These are phyloP conservation scores for Tetanocera ferruginea DNA, from an alignment of 2,888 invertebrate genomes.

Conservation along the genomic window DNA sequence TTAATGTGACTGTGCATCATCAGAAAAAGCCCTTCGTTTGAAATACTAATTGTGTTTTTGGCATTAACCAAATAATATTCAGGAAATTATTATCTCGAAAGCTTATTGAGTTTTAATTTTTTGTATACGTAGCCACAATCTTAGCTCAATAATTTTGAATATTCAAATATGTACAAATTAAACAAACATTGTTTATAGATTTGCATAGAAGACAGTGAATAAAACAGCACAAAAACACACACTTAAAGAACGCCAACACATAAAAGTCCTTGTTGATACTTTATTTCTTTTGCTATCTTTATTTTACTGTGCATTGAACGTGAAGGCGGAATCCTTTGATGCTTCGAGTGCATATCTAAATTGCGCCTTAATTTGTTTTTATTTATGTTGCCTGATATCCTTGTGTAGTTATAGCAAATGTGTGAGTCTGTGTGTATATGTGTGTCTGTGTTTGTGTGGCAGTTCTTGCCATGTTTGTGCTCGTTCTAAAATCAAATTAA, in stretches of 20 bases:
- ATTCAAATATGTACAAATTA: constrained; percentile 14
- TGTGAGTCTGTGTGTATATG: not conserved
- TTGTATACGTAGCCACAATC: not conserved
- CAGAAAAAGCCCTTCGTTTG: no score
- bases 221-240: not conserved
- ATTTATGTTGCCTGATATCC: constrained; percentile 38
- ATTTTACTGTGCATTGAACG: constrained; percentile 17
- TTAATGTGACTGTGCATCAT: no score
- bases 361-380: constrained; percentile 47
- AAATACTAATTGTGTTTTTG: no score
- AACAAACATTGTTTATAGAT: constrained; percentile 3
- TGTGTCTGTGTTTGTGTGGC: not conserved
- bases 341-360: constrained; percentile 40
- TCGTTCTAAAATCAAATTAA: constrained; percentile 41
- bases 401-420: not conserved
- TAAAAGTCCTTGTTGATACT: constrained; percentile 14
- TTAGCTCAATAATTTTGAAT: constrained; percentile 11
- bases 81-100: no score
- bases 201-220: constrained; percentile 11
- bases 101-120: no score
- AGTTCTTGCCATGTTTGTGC: constrained; percentile 6
- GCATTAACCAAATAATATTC: no score
- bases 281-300: constrained; percentile 26
- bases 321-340: constrained; percentile 25
- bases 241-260: constrained; percentile 6